phyloP scores from a whole-genome alignment of 2,113 vertebrate species.

The Callopanchax toddi region DNA sequence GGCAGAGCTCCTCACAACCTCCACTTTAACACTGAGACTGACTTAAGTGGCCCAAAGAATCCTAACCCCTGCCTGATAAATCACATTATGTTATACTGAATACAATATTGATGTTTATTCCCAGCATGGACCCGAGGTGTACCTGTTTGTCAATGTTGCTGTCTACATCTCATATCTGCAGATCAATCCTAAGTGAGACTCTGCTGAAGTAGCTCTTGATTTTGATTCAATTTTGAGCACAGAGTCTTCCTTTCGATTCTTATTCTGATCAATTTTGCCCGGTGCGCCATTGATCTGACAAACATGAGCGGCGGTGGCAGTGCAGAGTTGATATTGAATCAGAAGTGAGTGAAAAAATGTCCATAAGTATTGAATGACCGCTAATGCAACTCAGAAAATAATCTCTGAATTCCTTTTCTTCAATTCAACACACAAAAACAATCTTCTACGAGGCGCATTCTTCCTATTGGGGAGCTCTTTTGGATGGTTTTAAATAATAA shows the following conservation, averaged over 20 bases:
- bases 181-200: constrained; percentile 71
- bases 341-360: constrained; percentile 58
- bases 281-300: constrained; percentile 66
- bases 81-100: constrained; percentile 44
- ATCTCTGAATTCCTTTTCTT: constrained; percentile 13
- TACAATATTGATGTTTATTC: constrained; percentile 48
- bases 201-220: constrained; percentile 60
- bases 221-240: constrained; percentile 71
- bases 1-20: constrained; percentile 9
- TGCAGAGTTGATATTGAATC: constrained; percentile 67
- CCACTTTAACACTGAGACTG: background rate
- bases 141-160: constrained; percentile 47
- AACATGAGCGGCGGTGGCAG: constrained; percentile 64
- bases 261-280: constrained; percentile 65
- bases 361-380: constrained; percentile 58
- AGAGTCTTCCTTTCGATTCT: constrained; percentile 70
- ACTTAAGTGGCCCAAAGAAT: constrained; percentile 18
- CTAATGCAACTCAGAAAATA: constrained; percentile 46
- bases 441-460: background rate
- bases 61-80: constrained; percentile 39
- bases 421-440: constrained; percentile 5
- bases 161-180: constrained; percentile 40
- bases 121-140: constrained; percentile 26
- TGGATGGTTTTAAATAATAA: constrained; percentile 11
- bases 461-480: constrained; percentile 2